phyloP scores from a whole-genome alignment of 1,140 invertebrate species.

The Saccostrea echinata region DNA sequence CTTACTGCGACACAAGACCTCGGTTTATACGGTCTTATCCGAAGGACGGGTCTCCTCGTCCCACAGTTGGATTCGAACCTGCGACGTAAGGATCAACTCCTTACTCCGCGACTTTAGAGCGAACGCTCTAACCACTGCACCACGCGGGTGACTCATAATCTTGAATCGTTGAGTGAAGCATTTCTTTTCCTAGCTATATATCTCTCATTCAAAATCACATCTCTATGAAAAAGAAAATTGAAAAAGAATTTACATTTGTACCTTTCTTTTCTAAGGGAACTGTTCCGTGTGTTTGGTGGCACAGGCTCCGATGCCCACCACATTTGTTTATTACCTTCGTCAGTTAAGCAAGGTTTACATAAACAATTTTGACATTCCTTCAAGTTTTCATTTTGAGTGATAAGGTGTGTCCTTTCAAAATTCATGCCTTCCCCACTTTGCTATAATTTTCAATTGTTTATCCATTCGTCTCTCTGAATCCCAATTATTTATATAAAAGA shows the following conservation, averaged over 20 bases:
- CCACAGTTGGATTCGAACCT: too few species aligned
- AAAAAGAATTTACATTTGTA: slow-evolving; percentile 1
- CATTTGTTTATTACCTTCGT: not conserved
- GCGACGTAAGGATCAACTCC: too few species aligned
- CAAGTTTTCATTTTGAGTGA: not conserved
- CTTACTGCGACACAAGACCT: too few species aligned
- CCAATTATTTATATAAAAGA: not conserved
- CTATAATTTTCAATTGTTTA: not conserved
- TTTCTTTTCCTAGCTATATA: not conserved
- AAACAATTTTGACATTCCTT: not conserved
- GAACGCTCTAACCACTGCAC: too few species aligned
- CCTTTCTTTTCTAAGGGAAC: slow-evolving; percentile 3
- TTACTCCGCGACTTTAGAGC: too few species aligned
- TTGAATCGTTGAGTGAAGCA: not conserved
- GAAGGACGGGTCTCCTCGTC: too few species aligned
- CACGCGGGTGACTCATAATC: not conserved
- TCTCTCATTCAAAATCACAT: not conserved
- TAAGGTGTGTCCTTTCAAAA: not conserved
- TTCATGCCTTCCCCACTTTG: not conserved
- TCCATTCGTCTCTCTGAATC: not conserved
- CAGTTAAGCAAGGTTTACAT: not conserved
- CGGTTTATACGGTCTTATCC: too few species aligned
- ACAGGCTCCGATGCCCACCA: not conserved
- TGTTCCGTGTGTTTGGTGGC: not conserved
- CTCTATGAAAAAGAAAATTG: not conserved